Conservation (phyloP, 1,140 invertebrate genomes). For the Leptinotarsa defecta region DNA sequence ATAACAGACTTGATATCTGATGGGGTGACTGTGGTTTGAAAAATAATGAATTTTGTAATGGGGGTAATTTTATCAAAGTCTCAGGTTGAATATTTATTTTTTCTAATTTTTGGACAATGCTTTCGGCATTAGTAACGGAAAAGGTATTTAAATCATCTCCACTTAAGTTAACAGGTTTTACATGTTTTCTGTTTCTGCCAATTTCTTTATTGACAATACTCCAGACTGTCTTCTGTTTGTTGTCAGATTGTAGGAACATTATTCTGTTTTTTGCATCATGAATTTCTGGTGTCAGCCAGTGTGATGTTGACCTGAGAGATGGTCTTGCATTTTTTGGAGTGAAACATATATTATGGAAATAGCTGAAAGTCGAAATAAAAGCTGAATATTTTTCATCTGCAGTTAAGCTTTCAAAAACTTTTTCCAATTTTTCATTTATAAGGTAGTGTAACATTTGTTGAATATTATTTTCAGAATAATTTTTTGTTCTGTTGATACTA, state of each 20-base stretch:
- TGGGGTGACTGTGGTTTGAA: background rate
- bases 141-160: slow-evolving; percentile 4
- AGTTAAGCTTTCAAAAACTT: background rate
- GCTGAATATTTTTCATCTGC: slow-evolving; percentile 1
- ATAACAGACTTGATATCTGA: slow-evolving; percentile 4
- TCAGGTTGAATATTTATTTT: slow-evolving; percentile 3
- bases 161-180: slow-evolving; percentile 3
- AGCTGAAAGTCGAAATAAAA: background rate
- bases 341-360: slow-evolving; percentile 8
- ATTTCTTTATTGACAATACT: slow-evolving; percentile 6
- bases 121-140: slow-evolving; percentile 1
- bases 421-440: background rate
- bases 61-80: slow-evolving; percentile 1
- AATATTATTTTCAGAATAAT: slow-evolving; percentile 9
- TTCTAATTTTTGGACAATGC: slow-evolving; percentile 4
- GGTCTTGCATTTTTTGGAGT: slow-evolving; percentile 1
- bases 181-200: background rate
- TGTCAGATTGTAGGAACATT: background rate
- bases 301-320: background rate
- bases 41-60: slow-evolving; percentile 2
- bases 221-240: background rate
- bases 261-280: background rate
- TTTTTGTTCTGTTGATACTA: background rate
- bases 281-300: slow-evolving; percentile 3
- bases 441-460: background rate